Conservation (phyloP, 2,113 vertebrate genomes). For the Heterotis niloticus region DNA sequence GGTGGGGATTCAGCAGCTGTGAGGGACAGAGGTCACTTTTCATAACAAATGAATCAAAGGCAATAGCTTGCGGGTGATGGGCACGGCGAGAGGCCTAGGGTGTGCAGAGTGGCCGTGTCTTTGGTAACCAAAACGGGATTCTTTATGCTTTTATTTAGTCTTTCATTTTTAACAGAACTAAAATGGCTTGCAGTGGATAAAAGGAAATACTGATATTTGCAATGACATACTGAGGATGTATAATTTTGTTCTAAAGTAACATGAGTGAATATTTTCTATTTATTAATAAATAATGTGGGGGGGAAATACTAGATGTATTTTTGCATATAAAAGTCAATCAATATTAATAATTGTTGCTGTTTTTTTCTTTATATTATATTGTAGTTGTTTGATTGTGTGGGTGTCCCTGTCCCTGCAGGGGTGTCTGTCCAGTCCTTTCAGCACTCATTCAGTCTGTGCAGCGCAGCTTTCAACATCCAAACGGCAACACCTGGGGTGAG, state of each 20-base stretch:
- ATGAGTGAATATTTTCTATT: not conserved
- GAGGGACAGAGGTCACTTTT: too few species aligned
- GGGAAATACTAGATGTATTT: not conserved
- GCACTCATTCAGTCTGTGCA: slow-evolving; percentile 80
- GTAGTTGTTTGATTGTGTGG: not conserved
- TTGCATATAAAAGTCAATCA: too few species aligned
- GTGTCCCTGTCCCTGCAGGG: slow-evolving; percentile 60
- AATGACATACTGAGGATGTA: too few species aligned
- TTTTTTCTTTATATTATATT: not conserved
- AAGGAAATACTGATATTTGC: not conserved
- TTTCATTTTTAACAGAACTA: too few species aligned
- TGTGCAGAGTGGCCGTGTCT: too few species aligned
- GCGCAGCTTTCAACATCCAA: slow-evolving; percentile 83
- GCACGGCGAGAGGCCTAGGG: too few species aligned
- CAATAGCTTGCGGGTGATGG: too few species aligned
- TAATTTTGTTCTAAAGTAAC: not conserved
- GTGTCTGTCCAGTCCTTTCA: slow-evolving; percentile 86
- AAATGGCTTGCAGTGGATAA: too few species aligned
- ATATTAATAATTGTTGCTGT: not conserved
- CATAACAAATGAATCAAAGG: too few species aligned
- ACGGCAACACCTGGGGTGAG: slow-evolving; percentile 93
- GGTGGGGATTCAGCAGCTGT: too few species aligned
- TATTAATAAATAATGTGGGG: not conserved
- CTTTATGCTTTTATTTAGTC: too few species aligned
- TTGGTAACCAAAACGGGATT: too few species aligned